Conservation (phyloP, 2,888 invertebrate species). For the Heliconius erato region DNA sequence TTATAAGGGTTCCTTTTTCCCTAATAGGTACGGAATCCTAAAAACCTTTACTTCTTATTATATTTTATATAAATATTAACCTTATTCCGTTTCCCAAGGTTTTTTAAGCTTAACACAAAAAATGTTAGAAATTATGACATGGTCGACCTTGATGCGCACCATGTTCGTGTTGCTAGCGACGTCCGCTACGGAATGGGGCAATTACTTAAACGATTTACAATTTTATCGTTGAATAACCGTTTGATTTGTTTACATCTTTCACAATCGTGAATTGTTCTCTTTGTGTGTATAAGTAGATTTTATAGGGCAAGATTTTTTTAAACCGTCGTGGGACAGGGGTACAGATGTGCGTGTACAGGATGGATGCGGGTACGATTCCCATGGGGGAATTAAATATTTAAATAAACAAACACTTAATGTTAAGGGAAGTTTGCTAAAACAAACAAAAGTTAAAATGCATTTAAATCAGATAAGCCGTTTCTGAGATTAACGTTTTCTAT, state of each 20-base stretch:
- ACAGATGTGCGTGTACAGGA: no score
- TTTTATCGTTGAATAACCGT: not conserved
- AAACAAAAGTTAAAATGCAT: no score
- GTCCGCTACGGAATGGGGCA: not conserved
- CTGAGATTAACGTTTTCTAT: no score
- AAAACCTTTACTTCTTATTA: no score
- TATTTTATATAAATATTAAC: not conserved
- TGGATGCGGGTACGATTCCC: no score
- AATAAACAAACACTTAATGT: no score
- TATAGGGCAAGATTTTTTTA: not conserved
- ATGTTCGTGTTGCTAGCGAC: slow-evolving; percentile 4
- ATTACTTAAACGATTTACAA: slow-evolving; percentile 23
- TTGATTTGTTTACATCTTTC: not conserved
- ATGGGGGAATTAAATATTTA: no score
- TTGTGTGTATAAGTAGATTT: not conserved
- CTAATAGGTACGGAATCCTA: no score
- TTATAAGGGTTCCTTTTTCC: no score
- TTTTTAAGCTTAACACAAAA: not conserved
- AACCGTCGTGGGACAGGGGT: no score
- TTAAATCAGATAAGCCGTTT: no score
- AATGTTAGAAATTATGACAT: not conserved
- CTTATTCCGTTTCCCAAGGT: not conserved
- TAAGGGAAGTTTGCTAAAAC: no score
- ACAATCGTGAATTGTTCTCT: not conserved
- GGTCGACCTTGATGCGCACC: not conserved